phyloP scores from a whole-genome alignment of 2,888 invertebrate genomes.

The Bombylius discolor region DNA sequence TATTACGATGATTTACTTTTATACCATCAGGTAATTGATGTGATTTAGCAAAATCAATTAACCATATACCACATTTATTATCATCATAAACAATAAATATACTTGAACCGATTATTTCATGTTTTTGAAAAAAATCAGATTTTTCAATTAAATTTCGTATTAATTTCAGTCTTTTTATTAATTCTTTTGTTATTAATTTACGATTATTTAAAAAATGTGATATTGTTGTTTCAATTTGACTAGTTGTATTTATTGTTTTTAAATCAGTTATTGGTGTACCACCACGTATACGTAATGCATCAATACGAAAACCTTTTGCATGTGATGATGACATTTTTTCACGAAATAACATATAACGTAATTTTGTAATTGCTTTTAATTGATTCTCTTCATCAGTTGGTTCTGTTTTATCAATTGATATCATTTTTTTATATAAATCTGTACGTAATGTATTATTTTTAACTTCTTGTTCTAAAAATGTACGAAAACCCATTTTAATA shows the following conservation, averaged over 20 bases:
- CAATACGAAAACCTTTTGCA: conserved; percentile 86
- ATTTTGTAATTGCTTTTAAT: conserved; percentile 77
- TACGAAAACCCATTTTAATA: conserved; percentile 92
- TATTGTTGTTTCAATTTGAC: conserved; percentile 61
- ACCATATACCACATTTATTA: conserved; percentile 79
- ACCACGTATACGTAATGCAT: conserved; percentile 81
- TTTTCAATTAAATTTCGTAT: conserved; percentile 68
- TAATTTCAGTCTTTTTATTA: conserved; percentile 60
- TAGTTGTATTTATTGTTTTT: conserved; percentile 68
- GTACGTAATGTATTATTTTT: conserved; percentile 67
- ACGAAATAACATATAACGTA: conserved; percentile 92
- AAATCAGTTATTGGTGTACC: conserved; percentile 74
- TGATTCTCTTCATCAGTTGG: conserved; percentile 75
- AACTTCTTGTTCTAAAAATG: conserved; percentile 92
- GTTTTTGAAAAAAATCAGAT: conserved; percentile 70
- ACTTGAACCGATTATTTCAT: conserved; percentile 90
- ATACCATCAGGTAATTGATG: conserved; percentile 55
- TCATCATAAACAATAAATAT: conserved; percentile 88
- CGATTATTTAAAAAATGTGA: conserved; percentile 57
- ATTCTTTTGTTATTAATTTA: conserved; percentile 50
- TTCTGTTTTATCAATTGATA: conserved; percentile 73
- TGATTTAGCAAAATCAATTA: conserved; percentile 96
- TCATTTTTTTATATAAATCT: conserved; percentile 94
- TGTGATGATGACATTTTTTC: conserved; percentile 89
- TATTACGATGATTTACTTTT: conserved; percentile 60